Evolutionary conservation across 2,888 invertebrate genomes (phyloP), one percentile per base, ranked within the genome.

Genomic region (Boloria selene): DNA sequence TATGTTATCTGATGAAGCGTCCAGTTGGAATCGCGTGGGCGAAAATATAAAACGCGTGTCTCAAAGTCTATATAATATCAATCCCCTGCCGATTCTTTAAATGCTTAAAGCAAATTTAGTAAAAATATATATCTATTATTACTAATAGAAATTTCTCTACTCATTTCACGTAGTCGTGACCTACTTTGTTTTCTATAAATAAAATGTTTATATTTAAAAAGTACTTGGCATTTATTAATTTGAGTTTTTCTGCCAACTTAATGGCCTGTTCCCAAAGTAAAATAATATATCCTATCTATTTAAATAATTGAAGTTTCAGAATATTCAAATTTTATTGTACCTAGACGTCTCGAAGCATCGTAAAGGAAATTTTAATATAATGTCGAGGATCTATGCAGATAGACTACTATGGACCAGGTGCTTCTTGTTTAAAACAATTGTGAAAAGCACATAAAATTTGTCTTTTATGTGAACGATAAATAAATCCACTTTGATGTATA

Each of bases 271-370:
- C 45, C 13, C 22, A 1, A 22, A 44, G 5, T n/a, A 22, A 10
- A 18, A 22, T 18, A 22, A 56, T 56, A 49, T 50, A 49, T 38
- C 14, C 49, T 38, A 59, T 47, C 49, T 26, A 38, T 59, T 59
- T 50, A 59, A 59, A 59, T 38, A 59, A 59, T 59, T 49, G 59
- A 59, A 59, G 17, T 59, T 59, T 59, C 14, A 50, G 17, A 59
- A 59, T 59, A 59, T 59, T 59, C 59, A 49, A 59, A 59, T 59
- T 59, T 59, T 59, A 59, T 59, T 50, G 59, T 50, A 59, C 49
- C 59, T 59, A 59, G 59, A 59, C 59, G 59, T 59, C 56, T 56
- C 50, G 14, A 17, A 59, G 59, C 18, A 38, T 59, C 59, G 59
- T 59, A 59, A 59, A 59, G 49, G 59, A 59, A 49, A 56, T 56